A percentile compares a stretch with the other conserved stretches of the same genome.
phyloP scores from a whole-genome alignment of 2,888 invertebrate species.

The Chymomyza fuscimana region DNA sequence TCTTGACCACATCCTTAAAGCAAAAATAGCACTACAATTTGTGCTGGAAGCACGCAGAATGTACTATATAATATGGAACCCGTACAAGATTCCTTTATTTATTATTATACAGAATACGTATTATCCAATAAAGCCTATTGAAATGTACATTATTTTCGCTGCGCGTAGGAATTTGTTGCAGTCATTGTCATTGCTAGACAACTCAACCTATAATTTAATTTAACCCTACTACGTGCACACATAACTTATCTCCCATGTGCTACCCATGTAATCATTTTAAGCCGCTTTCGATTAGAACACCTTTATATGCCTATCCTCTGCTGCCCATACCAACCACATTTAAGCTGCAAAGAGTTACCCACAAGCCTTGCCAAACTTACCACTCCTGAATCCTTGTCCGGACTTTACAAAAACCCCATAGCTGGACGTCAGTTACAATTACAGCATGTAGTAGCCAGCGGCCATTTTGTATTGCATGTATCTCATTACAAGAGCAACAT shows the following conservation, averaged over 20 bases:
- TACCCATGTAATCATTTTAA: background rate
- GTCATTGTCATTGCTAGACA: background rate
- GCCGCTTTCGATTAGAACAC: background rate
- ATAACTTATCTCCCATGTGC: background rate
- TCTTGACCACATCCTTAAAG: no score
- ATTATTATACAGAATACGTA: background rate
- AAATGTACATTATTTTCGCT: background rate
- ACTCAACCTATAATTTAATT: background rate
- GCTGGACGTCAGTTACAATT: background rate
- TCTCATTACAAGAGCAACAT: constrained; percentile 71
- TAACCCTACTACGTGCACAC: background rate
- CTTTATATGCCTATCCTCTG: background rate
- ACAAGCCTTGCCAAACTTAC: background rate
- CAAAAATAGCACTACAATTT: no score
- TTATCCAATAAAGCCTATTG: background rate
- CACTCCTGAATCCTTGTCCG: background rate
- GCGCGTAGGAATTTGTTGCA: background rate
- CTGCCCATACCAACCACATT: no score
- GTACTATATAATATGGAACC: no score
- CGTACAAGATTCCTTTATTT: no score
- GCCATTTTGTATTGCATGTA: constrained; percentile 30
- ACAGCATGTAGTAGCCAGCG: background rate
- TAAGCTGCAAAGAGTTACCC: no score
- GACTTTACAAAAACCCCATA: background rate
- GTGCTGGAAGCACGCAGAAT: no score